Conservation (phyloP, 2,888 invertebrate species). For the Tetropium fuscum region DNA sequence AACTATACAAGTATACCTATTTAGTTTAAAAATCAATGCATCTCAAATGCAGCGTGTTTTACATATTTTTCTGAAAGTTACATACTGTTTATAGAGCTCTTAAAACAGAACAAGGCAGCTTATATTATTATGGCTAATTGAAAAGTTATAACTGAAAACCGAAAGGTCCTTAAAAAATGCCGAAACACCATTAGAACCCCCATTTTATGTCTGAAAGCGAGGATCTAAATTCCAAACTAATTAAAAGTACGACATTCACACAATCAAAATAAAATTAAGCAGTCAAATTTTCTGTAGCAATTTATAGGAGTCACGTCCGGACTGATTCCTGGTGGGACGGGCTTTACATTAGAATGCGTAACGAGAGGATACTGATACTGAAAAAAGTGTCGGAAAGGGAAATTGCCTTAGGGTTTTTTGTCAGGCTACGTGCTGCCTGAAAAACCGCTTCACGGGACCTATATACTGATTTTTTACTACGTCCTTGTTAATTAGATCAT, state of each 20-base stretch:
- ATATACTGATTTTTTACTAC: slow-evolving; percentile 27
- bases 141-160: slow-evolving; percentile 27
- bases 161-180: slow-evolving; percentile 4
- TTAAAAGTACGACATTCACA: slow-evolving; percentile 54
- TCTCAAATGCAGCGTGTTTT: too few relatives aligned
- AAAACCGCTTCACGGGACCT: slow-evolving; percentile 10
- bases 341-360: slow-evolving; percentile 54
- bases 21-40: too few relatives aligned
- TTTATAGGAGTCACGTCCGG: slow-evolving; percentile 55
- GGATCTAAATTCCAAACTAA: slow-evolving; percentile 48
- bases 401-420: slow-evolving; percentile 43
- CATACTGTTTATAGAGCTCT: not conserved
- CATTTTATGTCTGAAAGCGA: slow-evolving; percentile 21
- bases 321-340: slow-evolving; percentile 39
- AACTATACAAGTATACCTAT: too few relatives aligned
- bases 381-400: slow-evolving; percentile 52
- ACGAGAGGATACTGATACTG: slow-evolving; percentile 53
- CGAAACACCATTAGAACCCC: slow-evolving; percentile 13
- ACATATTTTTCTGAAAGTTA: not conserved
- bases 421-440: slow-evolving; percentile 15
- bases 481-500: slow-evolving; percentile 27
- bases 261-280: slow-evolving; percentile 58
- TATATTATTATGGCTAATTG: slow-evolving; percentile 14
- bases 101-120: not conserved
- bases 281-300: slow-evolving; percentile 54